phyloP scores from a whole-genome alignment of 2,113 vertebrate species.

The Orthonyx spaldingii region DNA sequence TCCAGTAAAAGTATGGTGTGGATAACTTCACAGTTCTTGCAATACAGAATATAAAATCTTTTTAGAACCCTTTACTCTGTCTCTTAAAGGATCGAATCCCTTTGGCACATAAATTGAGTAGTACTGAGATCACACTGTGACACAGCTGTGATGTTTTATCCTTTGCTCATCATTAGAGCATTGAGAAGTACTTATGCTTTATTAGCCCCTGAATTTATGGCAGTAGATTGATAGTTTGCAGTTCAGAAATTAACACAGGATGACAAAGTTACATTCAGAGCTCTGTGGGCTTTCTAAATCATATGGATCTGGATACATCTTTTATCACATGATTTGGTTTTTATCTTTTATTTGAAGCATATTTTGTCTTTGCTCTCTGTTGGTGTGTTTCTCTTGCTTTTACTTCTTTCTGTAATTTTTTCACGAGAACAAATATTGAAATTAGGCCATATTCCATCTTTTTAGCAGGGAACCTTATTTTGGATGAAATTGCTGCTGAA shows the following conservation, averaged over 20 bases:
- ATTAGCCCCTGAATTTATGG: neutral
- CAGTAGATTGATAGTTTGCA: neutral
- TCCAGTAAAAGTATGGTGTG: neutral
- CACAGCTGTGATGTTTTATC: neutral
- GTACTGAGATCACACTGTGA: neutral
- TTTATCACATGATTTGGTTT: rapidly evolving
- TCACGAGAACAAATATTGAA: neutral
- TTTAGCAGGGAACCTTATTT: slow-evolving; percentile 50
- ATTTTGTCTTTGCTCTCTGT: neutral
- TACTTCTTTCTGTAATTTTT: neutral
- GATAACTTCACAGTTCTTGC: neutral
- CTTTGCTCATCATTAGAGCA: neutral
- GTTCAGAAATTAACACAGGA: neutral
- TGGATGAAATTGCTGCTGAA: slow-evolving; percentile 51
- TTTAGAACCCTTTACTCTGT: neutral
- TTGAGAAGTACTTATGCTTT: neutral
- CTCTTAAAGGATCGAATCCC: neutral
- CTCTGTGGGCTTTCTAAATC: neutral
- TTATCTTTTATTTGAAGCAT: neutral
- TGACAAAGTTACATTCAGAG: neutral
- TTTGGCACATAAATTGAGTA: neutral
- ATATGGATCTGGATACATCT: neutral
- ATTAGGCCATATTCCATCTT: neutral
- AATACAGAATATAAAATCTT: neutral
- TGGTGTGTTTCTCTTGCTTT: neutral